Percentiles rank a stretch among this genome's conserved stretches.
Conservation (phyloP, 2,888 invertebrate genomes). For the Sylvicola cinctus region DNA sequence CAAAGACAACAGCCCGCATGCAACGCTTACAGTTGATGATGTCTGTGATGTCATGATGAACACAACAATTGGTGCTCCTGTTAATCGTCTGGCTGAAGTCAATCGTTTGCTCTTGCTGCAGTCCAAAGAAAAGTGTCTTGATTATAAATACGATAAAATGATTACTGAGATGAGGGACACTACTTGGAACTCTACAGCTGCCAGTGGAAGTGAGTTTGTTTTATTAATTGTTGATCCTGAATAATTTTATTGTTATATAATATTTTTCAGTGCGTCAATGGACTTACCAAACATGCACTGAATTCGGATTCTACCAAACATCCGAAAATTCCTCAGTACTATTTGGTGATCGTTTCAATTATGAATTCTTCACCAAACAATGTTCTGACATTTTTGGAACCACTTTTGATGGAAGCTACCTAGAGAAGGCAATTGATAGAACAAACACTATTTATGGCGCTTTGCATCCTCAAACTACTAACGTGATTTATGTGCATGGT, state of each 20-base stretch:
- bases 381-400: conserved; percentile 67
- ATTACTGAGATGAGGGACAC: conserved; percentile 41
- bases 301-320: conserved; percentile 90
- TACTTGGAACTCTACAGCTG: conserved; percentile 31
- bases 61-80: conserved; percentile 30
- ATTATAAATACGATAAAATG: conserved; percentile 63
- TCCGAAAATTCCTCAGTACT: conserved; percentile 31
- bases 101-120: conserved; percentile 46
- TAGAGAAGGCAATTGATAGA: conserved; percentile 38
- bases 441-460: conserved; percentile 71
- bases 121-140: conserved; percentile 52
- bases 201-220: conserved; percentile 42
- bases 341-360: conserved; percentile 57
- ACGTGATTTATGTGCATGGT: conserved; percentile 73
- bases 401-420: conserved; percentile 37
- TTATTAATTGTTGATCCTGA: too few species aligned
- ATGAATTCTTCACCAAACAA: conserved; percentile 58
- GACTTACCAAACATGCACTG: conserved; percentile 90
- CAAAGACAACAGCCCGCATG: conserved; percentile 42
- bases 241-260: too few species aligned
- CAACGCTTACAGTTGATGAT: conserved; percentile 58
- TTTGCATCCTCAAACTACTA: conserved; percentile 40
- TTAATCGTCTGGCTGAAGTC: conserved; percentile 51
- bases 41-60: conserved; percentile 59
- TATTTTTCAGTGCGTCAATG: too few species aligned